These are phyloP conservation scores for Aphelenchoides besseyi DNA, from an alignment of 1,140 invertebrate genomes.

Conservation along the genomic window DNA sequence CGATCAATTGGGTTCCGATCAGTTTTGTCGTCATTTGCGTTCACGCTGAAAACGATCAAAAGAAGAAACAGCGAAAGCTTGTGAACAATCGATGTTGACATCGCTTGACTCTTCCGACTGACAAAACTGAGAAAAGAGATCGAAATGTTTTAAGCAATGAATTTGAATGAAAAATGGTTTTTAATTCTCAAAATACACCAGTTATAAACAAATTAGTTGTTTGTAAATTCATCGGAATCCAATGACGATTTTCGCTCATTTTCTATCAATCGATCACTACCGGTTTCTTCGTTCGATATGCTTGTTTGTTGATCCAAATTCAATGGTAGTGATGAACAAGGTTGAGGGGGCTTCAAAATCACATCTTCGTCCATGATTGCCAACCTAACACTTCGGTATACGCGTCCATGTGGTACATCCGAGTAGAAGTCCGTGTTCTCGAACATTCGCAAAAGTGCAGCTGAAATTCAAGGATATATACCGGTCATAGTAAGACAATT, in stretches of 20 bases:
- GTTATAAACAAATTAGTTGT: background rate
- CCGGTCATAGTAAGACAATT: background rate
- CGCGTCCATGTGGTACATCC: constrained; percentile 36
- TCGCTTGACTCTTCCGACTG: too few species aligned
- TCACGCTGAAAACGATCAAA: too few species aligned
- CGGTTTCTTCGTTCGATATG: background rate
- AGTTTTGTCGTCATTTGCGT: too few species aligned
- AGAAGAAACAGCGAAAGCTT: too few species aligned
- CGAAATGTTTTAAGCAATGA: background rate
- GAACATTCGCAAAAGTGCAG: constrained; percentile 47
- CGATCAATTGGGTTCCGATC: too few species aligned
- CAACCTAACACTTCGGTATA: constrained; percentile 40
- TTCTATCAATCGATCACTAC: background rate
- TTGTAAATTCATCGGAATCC: background rate
- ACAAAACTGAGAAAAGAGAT: too few species aligned
- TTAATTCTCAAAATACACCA: background rate
- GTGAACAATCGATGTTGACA: too few species aligned
- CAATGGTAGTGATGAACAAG: background rate
- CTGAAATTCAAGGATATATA: constrained; percentile 34
- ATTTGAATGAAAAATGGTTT: background rate
- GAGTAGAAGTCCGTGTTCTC: constrained; percentile 50
- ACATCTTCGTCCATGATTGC: background rate
- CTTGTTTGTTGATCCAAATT: background rate
- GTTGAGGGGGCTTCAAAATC: background rate
- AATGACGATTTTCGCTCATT: background rate